Percentiles rank a stretch among this genome's conserved stretches.
Evolutionary conservation across 35 echinoderm and acorn worm species (phyloP).

Genomic region (Stichopus chloronotus): DNA sequence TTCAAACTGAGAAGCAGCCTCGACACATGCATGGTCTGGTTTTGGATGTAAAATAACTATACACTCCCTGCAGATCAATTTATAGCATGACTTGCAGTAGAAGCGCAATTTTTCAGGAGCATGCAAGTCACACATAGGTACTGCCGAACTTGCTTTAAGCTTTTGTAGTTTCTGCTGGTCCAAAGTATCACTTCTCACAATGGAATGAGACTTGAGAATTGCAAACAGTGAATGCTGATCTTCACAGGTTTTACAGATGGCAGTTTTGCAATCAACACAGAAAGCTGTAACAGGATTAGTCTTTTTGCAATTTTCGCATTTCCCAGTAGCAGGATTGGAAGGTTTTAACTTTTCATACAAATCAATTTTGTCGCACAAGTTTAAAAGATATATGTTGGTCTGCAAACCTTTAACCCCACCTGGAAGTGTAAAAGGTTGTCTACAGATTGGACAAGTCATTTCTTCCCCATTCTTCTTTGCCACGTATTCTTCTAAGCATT

Average conservation of each 20-base stretch:
- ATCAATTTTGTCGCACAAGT: background rate
- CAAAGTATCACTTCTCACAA: too few relatives aligned
- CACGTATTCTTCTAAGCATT: background rate
- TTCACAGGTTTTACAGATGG: background rate
- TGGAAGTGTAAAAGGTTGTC: background rate
- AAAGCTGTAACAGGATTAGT: background rate
- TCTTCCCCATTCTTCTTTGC: background rate
- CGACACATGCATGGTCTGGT: conserved; percentile 25
- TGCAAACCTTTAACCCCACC: background rate
- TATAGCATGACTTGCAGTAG: conserved; percentile 55
- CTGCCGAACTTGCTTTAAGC: background rate
- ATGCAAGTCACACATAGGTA: conserved; percentile 40
- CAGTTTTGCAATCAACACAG: background rate
- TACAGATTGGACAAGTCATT: background rate
- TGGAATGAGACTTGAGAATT: too few relatives aligned
- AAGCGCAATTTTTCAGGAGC: conserved; percentile 39
- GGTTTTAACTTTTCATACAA: background rate
- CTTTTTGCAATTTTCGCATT: background rate
- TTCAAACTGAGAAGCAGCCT: background rate
- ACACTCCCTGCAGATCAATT: conserved; percentile 61
- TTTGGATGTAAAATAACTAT: conserved; percentile 42
- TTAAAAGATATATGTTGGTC: conserved; percentile 15
- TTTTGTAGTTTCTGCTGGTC: background rate
- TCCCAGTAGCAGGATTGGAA: background rate
- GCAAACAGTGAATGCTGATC: background rate